Evolutionary conservation across 2,113 vertebrate species (phyloP).

Genomic region (Pseudorhombus dupliciocellatus): DNA sequence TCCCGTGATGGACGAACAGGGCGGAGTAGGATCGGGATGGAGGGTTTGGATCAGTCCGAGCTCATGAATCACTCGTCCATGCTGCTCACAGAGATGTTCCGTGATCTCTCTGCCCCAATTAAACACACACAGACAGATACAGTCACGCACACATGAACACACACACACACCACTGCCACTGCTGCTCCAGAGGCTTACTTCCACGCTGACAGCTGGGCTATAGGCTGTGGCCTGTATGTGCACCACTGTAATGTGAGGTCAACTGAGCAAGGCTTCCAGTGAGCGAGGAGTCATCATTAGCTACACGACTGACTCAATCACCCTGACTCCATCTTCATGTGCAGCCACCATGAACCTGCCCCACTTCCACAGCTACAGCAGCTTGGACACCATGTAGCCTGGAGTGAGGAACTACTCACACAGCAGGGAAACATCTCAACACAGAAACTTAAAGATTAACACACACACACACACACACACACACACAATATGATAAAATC

Average conservation of each 20-base stretch:
- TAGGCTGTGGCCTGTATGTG: slow-evolving; percentile 13
- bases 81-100: slow-evolving; percentile 42
- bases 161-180: slow-evolving; percentile 2
- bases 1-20: slow-evolving; percentile 21
- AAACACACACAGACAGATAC: slow-evolving; percentile 26
- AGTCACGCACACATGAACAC: slow-evolving; percentile 20
- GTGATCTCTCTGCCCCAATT: slow-evolving; percentile 56
- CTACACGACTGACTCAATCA: slow-evolving; percentile 24
- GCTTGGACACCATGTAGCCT: background rate
- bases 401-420: background rate
- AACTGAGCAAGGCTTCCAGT: slow-evolving; percentile 43
- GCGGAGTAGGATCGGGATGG: slow-evolving; percentile 20
- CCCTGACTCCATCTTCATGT: slow-evolving; percentile 26
- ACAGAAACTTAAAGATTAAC: no score
- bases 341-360: slow-evolving; percentile 31
- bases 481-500: slow-evolving; percentile 26
- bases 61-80: slow-evolving; percentile 54
- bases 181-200: slow-evolving; percentile 34
- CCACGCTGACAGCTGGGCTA: slow-evolving; percentile 43
- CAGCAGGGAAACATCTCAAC: background rate
- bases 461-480: slow-evolving; percentile 9
- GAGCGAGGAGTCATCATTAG: slow-evolving; percentile 38
- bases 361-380: slow-evolving; percentile 34
- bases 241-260: slow-evolving; percentile 41
- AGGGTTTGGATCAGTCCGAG: slow-evolving; percentile 38